These are phyloP conservation scores for Barnardius zonarius DNA, from an alignment of 2,113 vertebrate species.

Conservation along the genomic window DNA sequence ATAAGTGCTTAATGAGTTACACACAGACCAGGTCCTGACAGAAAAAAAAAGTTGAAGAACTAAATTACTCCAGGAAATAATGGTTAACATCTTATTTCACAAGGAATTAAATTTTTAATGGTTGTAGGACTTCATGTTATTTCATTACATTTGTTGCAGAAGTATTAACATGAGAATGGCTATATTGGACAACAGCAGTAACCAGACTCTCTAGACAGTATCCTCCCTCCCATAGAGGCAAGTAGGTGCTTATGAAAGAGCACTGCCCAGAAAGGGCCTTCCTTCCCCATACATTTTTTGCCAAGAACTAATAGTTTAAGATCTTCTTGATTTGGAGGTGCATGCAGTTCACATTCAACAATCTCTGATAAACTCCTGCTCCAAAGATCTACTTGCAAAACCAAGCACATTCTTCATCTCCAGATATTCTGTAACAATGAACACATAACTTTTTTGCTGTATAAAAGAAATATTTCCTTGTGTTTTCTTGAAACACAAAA, in stretches of 20 bases:
- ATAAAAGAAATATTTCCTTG: not conserved
- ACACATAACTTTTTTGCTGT: not conserved
- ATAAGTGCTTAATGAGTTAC: not conserved
- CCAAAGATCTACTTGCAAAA: not conserved
- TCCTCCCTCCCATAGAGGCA: not conserved
- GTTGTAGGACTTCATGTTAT: not conserved
- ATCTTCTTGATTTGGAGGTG: not conserved
- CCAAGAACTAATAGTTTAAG: not conserved
- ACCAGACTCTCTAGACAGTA: not conserved
- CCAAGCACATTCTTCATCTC: not conserved
- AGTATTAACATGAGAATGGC: not conserved
- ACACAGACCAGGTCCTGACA: not conserved
- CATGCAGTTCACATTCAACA: not conserved
- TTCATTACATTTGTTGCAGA: not conserved
- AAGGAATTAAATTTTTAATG: not conserved
- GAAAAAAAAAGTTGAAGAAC: not conserved
- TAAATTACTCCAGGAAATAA: not conserved
- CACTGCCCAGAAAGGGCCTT: not conserved
- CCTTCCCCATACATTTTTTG: not conserved
- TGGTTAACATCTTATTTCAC: not conserved
- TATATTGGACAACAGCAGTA: not conserved
- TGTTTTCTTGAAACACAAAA: not conserved
- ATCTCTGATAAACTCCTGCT: not conserved
- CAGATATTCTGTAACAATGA: not conserved
- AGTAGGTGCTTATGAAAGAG: not conserved